Percentiles rank a stretch among this genome's conserved stretches.
phyloP scores from a whole-genome alignment of 2,888 invertebrate species.

The Dynastes grantii region DNA sequence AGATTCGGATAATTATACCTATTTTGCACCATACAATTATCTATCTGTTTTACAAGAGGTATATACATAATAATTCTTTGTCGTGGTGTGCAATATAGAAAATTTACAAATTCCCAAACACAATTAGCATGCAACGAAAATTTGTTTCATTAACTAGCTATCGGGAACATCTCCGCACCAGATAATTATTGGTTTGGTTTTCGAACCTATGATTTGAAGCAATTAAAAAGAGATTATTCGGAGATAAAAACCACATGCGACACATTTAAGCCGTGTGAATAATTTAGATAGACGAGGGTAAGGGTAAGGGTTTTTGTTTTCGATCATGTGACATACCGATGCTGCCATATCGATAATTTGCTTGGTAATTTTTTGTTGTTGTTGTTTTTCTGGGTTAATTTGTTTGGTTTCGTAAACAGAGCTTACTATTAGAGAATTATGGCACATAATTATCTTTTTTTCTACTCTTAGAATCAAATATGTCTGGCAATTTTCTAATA shows the following conservation, averaged over 20 bases:
- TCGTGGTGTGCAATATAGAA: too few species aligned
- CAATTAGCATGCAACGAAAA: slow-evolving; percentile 33
- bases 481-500: too few species aligned
- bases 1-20: too few species aligned
- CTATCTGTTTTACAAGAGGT: not conserved
- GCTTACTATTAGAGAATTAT: too few species aligned
- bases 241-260: slow-evolving; percentile 58
- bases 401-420: too few species aligned
- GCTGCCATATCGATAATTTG: not conserved
- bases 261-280: slow-evolving; percentile 56
- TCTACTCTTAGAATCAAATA: too few species aligned
- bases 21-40: too few species aligned
- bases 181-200: slow-evolving; percentile 55
- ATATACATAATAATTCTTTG: not conserved
- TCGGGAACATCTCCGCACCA: slow-evolving; percentile 40
- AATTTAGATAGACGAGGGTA: slow-evolving; percentile 14
- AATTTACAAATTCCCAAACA: slow-evolving; percentile 31
- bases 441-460: too few species aligned
- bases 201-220: slow-evolving; percentile 56
- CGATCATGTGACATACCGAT: slow-evolving; percentile 13
- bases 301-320: slow-evolving; percentile 10
- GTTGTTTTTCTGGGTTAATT: too few species aligned
- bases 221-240: slow-evolving; percentile 60
- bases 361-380: too few species aligned
- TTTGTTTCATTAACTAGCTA: slow-evolving; percentile 46